Evolutionary conservation across 2,113 vertebrate species (phyloP).

Genomic region (Tenebrosternarchus preto): DNA sequence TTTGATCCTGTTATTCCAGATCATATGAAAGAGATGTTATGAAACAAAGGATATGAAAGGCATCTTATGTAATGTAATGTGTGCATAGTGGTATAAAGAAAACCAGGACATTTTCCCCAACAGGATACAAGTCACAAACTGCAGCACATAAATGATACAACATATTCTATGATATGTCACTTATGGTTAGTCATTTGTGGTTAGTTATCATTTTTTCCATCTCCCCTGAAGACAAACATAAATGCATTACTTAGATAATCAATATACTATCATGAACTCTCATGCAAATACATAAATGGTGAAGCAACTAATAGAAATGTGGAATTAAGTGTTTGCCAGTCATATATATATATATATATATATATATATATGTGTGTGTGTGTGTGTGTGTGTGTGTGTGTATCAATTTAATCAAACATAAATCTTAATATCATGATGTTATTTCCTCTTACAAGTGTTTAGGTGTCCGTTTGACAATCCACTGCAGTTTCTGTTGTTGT

Average conservation of each 20-base stretch:
- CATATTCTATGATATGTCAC: not conserved
- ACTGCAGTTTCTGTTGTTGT: too few species aligned
- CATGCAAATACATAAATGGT: too few species aligned
- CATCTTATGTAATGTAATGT: conserved; percentile 14
- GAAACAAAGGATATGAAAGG: conserved; percentile 34
- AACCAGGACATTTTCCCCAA: conserved; percentile 30
- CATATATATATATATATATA: too few species aligned
- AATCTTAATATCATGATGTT: too few species aligned
- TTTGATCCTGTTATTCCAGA: conserved; percentile 56
- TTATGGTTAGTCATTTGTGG: not conserved
- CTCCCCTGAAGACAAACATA: not conserved
- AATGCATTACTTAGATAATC: not conserved
- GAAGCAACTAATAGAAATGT: too few species aligned
- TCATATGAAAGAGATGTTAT: conserved; percentile 46
- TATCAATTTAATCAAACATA: too few species aligned
- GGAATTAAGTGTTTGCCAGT: too few species aligned
- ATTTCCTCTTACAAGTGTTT: too few species aligned
- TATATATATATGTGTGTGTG: too few species aligned
- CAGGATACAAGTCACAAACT: conserved; percentile 1
- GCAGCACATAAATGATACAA: not conserved
- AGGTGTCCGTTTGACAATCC: too few species aligned
- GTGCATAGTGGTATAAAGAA: conserved; percentile 6
- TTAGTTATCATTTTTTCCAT: not conserved
- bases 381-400: too few species aligned
- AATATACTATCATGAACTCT: too few species aligned